Evolutionary conservation across 1,140 invertebrate species (phyloP).

Genomic region (Semibalanus balanoides): DNA sequence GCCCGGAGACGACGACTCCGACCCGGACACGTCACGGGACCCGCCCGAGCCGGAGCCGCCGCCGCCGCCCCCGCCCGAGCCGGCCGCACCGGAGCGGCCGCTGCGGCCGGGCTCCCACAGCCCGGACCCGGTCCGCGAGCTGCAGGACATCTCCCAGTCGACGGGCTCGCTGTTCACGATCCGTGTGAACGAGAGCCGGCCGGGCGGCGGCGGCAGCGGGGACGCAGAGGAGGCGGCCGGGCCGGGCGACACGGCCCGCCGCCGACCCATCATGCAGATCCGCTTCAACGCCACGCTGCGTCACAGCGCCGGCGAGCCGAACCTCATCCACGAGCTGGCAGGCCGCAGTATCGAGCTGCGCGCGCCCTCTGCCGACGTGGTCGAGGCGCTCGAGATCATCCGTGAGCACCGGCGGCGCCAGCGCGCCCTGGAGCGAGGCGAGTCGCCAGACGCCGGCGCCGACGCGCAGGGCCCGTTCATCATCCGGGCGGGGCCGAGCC

Average conservation of each 20-base stretch:
- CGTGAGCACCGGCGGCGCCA: slow-evolving; percentile 38
- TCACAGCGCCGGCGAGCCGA: background rate
- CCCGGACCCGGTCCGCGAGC: background rate
- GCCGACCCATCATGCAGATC: slow-evolving; percentile 14
- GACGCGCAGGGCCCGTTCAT: background rate
- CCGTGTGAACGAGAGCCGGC: background rate
- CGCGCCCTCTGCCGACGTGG: slow-evolving; percentile 41
- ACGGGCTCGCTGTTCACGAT: background rate
- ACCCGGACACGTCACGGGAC: slow-evolving; percentile 8
- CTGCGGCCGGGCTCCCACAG: too few relatives aligned
- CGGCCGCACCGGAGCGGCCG: background rate
- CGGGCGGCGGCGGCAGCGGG: too few relatives aligned
- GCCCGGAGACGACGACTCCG: slow-evolving; percentile 16
- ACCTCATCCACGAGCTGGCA: background rate
- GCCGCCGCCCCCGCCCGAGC: background rate
- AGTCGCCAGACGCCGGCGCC: background rate
- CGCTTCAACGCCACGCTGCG: slow-evolving; percentile 8
- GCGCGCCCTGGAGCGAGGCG: background rate
- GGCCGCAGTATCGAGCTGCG: slow-evolving; percentile 22
- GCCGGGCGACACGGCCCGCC: slow-evolving; percentile 9
- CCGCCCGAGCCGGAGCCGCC: background rate
- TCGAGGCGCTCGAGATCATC: slow-evolving; percentile 48
- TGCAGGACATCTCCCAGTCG: background rate
- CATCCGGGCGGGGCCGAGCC: background rate
- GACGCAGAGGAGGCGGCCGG: background rate